A percentile compares a stretch with the other conserved stretches of the same genome.
phyloP scores from a whole-genome alignment of 2,888 invertebrate species.

The Yponomeuta plumbellus region DNA sequence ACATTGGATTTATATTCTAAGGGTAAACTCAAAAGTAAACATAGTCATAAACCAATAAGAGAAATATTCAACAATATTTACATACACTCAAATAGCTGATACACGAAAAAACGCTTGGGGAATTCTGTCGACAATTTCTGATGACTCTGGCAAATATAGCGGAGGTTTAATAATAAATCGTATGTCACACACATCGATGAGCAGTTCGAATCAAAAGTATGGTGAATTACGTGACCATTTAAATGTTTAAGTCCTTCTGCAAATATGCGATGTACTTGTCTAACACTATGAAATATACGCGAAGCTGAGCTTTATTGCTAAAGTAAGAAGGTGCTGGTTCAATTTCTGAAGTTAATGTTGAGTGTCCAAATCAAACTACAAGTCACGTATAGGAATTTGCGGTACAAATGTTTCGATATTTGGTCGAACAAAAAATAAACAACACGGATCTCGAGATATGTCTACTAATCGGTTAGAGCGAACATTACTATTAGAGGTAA shows the following conservation, averaged over 20 bases:
- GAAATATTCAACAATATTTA: not conserved
- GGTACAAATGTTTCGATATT: not conserved
- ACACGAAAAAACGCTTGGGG: slow-evolving; percentile 1
- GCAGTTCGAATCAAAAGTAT: slow-evolving; percentile 8
- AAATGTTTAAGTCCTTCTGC: slow-evolving; percentile 26
- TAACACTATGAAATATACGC: slow-evolving; percentile 5
- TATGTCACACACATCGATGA: slow-evolving; percentile 14
- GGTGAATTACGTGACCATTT: slow-evolving; percentile 30
- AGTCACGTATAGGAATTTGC: slow-evolving; percentile 20
- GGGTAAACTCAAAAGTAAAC: not conserved
- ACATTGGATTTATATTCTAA: not conserved
- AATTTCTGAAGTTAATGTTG: not conserved
- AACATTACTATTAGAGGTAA: not conserved
- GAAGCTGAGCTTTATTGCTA: not conserved
- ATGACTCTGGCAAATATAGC: slow-evolving; percentile 7
- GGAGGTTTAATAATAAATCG: slow-evolving; percentile 10
- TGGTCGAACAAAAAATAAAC: slow-evolving; percentile 14
- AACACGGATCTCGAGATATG: slow-evolving; percentile 10
- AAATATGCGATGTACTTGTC: slow-evolving; percentile 5
- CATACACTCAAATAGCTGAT: no score
- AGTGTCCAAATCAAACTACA: slow-evolving; percentile 16
- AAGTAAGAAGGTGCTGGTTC: not conserved
- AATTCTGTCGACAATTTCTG: slow-evolving; percentile 3
- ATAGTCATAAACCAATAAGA: not conserved
- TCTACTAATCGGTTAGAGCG: slow-evolving; percentile 1